These are phyloP conservation scores for Trigoniulus corallinus DNA, from an alignment of 1,140 invertebrate species.

Conservation along the genomic window DNA sequence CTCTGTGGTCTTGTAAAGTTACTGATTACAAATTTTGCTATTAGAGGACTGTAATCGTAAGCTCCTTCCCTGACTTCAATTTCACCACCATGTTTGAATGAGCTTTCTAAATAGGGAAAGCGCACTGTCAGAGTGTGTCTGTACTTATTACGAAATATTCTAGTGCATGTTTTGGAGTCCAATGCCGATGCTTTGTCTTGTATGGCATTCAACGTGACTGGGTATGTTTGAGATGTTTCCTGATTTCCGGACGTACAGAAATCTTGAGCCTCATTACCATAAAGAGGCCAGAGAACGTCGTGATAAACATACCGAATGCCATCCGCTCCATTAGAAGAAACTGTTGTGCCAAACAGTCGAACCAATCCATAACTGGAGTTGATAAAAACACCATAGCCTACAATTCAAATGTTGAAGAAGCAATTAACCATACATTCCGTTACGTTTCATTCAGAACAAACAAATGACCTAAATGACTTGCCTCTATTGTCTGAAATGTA, in stretches of 20 bases:
- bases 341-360: constrained; percentile 46
- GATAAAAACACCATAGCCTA: constrained; percentile 73
- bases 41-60: constrained; percentile 42
- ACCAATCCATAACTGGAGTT: constrained; percentile 67
- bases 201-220: constrained; percentile 12
- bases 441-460: not conserved
- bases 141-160: constrained; percentile 40
- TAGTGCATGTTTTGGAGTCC: not conserved
- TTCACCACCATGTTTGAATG: constrained; percentile 48
- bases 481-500: not conserved
- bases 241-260: constrained; percentile 3
- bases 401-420: too few species aligned
- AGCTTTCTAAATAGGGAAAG: constrained; percentile 51
- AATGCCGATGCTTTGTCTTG: not conserved
- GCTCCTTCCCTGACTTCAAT: constrained; percentile 64
- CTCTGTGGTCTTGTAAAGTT: constrained; percentile 72
- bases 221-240: constrained; percentile 8
- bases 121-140: constrained; percentile 66
- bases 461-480: not conserved
- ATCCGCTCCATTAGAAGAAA: constrained; percentile 66
- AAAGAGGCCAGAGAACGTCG: constrained; percentile 54
- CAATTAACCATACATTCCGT: not conserved
- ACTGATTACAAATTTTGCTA: constrained; percentile 38
- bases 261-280: constrained; percentile 59
- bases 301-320: constrained; percentile 68